These are phyloP conservation scores for Pipistrellus pipistrellus DNA, from an alignment of 2,797 vertebrate genomes.

Conservation along the genomic window DNA sequence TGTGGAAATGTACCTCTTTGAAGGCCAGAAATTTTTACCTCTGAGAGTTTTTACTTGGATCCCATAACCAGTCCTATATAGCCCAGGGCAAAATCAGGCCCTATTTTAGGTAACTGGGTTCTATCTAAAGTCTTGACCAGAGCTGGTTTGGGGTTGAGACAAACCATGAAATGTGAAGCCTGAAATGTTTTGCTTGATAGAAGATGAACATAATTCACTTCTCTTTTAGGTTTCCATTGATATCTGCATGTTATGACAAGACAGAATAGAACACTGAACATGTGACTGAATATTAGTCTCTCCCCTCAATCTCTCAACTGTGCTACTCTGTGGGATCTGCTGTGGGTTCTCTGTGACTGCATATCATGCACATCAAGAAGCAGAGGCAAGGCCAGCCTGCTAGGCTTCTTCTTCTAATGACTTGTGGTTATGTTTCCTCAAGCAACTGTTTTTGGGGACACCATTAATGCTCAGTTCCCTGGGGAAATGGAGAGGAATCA, in stretches of 20 bases:
- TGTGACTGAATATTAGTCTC: background rate
- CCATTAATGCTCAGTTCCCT: background rate
- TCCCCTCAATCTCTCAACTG: background rate
- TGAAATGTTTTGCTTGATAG: background rate
- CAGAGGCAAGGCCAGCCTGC: background rate
- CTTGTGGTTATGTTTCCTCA: background rate
- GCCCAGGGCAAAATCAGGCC: background rate
- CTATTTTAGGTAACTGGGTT: background rate
- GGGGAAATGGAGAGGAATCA: background rate
- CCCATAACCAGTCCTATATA: background rate
- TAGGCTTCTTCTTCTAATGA: background rate
- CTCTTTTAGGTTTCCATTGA: background rate
- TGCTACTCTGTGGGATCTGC: background rate
- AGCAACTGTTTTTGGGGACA: background rate
- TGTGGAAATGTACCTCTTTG: background rate
- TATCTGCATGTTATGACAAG: background rate
- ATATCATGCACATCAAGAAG: background rate
- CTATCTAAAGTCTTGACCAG: background rate
- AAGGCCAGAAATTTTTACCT: background rate
- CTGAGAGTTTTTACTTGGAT: background rate
- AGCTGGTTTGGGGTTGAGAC: background rate
- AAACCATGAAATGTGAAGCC: background rate
- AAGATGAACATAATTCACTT: constrained; percentile 4
- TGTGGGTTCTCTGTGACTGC: background rate
- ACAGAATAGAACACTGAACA: background rate